These are phyloP conservation scores for Drosophila prosaltans DNA, from an alignment of 1,140 invertebrate genomes.

Conservation along the genomic window DNA sequence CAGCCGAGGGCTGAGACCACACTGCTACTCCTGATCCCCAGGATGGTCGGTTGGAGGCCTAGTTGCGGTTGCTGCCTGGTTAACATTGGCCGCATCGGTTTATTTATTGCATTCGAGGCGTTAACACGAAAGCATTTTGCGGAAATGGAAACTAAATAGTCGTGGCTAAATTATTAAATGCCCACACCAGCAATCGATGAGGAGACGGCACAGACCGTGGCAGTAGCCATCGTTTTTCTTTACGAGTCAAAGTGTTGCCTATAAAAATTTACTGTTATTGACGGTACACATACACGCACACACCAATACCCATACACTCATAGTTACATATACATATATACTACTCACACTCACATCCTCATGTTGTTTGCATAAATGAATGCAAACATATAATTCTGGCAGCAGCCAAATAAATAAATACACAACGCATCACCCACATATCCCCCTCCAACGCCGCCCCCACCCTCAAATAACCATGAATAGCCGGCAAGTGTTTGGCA, in stretches of 20 bases:
- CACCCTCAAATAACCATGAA: conserved; percentile 14
- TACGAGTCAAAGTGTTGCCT: conserved; percentile 58
- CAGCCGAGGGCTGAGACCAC: background rate
- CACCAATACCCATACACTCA: background rate
- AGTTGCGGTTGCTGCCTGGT: conserved; percentile 42
- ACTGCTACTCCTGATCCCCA: background rate
- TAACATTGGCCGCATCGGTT: conserved; percentile 55
- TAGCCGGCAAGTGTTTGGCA: conserved; percentile 53
- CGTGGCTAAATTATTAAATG: conserved; percentile 73
- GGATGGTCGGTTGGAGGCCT: background rate
- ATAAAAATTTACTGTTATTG: conserved; percentile 65
- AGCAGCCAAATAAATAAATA: conserved; percentile 44
- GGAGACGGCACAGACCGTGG: background rate
- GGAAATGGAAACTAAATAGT: conserved; percentile 72
- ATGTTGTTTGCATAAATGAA: conserved; percentile 63
- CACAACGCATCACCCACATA: conserved; percentile 14
- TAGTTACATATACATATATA: background rate
- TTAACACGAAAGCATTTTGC: conserved; percentile 70
- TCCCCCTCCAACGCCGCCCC: background rate
- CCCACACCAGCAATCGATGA: conserved; percentile 20
- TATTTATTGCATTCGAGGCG: conserved; percentile 70
- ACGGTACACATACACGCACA: conserved; percentile 11
- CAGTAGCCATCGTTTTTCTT: conserved; percentile 58
- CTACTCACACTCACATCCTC: conserved; percentile 12
- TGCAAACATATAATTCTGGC: conserved; percentile 59